A percentile compares a stretch with the other conserved stretches of the same genome.
These are phyloP conservation scores for Netelia inedita DNA, from an alignment of 2,888 invertebrate genomes.

Conservation along the genomic window DNA sequence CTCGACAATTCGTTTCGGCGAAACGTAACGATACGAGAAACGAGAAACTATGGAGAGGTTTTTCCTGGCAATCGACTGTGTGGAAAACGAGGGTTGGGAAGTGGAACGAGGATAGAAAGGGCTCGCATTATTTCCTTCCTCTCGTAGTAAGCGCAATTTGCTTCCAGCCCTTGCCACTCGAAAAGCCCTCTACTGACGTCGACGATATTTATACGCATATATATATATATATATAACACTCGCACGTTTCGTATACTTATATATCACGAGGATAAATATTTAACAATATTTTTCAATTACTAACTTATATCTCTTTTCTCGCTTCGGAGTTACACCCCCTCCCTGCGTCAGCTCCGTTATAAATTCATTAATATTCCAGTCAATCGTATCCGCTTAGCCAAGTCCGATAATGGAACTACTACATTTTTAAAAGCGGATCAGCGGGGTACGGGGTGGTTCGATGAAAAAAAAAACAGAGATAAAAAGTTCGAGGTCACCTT, in stretches of 20 bases:
- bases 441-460: not conserved
- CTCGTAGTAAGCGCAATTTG: constrained; percentile 70
- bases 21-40: constrained; percentile 65
- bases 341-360: constrained; percentile 10
- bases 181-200: not conserved
- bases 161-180: constrained; percentile 46
- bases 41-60: constrained; percentile 11
- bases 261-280: no score
- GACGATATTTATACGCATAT: no score
- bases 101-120: constrained; percentile 22
- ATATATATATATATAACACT: no score
- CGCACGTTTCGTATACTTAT: no score
- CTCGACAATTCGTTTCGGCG: constrained; percentile 71
- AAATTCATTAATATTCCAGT: constrained; percentile 43
- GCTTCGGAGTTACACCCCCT: not conserved
- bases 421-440: constrained; percentile 27
- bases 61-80: constrained; percentile 27
- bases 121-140: constrained; percentile 46
- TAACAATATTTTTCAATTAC: constrained; percentile 29
- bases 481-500: not conserved
- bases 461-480: constrained; percentile 3
- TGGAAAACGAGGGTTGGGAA: constrained; percentile 27
- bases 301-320: constrained; percentile 13
- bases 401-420: constrained; percentile 46
- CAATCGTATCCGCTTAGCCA: constrained; percentile 31